Evolutionary conservation across 2,797 vertebrate species (phyloP).

Genomic region (Furcifer pardalis): DNA sequence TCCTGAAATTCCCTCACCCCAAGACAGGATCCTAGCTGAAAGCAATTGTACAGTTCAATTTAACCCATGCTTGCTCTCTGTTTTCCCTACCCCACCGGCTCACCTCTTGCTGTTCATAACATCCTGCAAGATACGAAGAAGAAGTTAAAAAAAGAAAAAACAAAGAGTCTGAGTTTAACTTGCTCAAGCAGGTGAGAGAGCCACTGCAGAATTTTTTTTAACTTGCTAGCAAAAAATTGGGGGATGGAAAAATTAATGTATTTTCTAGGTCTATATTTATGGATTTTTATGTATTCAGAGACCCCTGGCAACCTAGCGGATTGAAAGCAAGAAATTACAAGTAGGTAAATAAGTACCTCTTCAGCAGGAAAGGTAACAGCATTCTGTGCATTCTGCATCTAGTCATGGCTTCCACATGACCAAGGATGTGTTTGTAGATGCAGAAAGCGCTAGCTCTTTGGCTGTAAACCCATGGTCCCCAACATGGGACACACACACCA

Average conservation of each 20-base stretch:
- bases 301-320: too few relatives aligned
- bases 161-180: constrained; percentile 79
- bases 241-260: background rate
- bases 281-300: background rate
- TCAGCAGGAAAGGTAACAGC: too few relatives aligned
- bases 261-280: background rate
- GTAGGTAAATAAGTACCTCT: too few relatives aligned
- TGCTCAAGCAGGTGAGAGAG: constrained; percentile 78
- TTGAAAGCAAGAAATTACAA: too few relatives aligned
- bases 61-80: background rate
- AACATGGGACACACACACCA: too few relatives aligned
- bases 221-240: too few relatives aligned
- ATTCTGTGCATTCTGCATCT: too few relatives aligned
- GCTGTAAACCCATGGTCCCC: too few relatives aligned
- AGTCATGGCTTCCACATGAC: too few relatives aligned
- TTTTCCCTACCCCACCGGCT: too few relatives aligned
- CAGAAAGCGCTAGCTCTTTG: too few relatives aligned
- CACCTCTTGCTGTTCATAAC: background rate
- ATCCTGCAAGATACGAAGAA: constrained; percentile 75
- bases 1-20: background rate
- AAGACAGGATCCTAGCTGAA: background rate
- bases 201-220: background rate
- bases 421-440: too few relatives aligned
- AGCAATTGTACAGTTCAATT: background rate
- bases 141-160: constrained; percentile 77